Evolutionary conservation across 2,888 invertebrate species (phyloP).

Genomic region (Coelinius sp.): DNA sequence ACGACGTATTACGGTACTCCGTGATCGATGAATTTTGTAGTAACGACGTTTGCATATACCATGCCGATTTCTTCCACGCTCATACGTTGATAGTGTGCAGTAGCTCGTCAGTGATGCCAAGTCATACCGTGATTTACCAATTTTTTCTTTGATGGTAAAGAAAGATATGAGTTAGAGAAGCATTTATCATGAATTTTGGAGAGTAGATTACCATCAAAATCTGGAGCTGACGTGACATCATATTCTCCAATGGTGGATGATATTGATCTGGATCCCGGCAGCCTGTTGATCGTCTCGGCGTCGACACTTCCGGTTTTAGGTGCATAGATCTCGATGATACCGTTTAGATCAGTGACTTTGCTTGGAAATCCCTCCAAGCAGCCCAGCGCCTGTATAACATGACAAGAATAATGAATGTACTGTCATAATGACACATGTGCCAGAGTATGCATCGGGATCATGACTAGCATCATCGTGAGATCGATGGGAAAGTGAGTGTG

Average conservation of each 20-base stretch:
- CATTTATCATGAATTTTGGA: neutral
- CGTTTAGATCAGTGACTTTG: conserved; percentile 59
- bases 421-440: neutral
- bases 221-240: conserved; percentile 48
- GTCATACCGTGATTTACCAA: conserved; percentile 37
- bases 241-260: conserved; percentile 49
- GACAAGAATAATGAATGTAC: neutral
- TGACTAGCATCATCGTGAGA: neutral
- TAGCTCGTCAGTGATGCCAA: conserved; percentile 50
- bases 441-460: neutral
- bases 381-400: conserved; percentile 54
- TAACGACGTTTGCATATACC: conserved; percentile 58
- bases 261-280: conserved; percentile 48
- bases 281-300: conserved; percentile 41
- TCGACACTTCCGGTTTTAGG: conserved; percentile 50
- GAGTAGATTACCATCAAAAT: conserved; percentile 50
- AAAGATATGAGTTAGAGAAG: too few species aligned
- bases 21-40: conserved; percentile 49
- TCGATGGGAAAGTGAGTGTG: neutral
- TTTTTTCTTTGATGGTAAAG: conserved; percentile 38
- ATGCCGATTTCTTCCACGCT: conserved; percentile 43
- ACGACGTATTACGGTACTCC: conserved; percentile 51
- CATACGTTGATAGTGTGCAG: conserved; percentile 51
- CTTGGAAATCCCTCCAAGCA: conserved; percentile 59
- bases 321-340: conserved; percentile 55